Conservation (phyloP, 2,797 vertebrate genomes). For the Sebastes taczanowskii region DNA sequence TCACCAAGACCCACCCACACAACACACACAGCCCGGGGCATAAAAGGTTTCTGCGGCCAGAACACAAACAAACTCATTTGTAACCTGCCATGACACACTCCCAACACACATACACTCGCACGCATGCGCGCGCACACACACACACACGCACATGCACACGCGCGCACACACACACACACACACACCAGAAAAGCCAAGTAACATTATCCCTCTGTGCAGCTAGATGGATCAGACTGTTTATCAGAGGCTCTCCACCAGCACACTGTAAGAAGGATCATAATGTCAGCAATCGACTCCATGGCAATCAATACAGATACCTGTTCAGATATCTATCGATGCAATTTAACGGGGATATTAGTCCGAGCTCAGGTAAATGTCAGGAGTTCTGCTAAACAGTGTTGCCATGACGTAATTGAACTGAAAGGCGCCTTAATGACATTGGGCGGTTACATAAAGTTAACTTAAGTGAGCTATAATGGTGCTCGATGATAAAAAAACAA, state of each 20-base stretch:
- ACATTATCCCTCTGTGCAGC: constrained; percentile 67
- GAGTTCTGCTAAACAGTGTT: constrained; percentile 49
- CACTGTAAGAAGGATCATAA: constrained; percentile 70
- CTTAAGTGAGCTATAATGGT: constrained; percentile 30
- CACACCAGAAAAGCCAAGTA: constrained; percentile 59
- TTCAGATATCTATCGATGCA: constrained; percentile 69
- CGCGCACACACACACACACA: not conserved
- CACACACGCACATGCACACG: constrained; percentile 1
- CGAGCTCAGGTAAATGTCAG: constrained; percentile 72
- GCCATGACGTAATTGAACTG: constrained; percentile 45
- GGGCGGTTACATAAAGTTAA: constrained; percentile 26
- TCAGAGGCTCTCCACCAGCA: constrained; percentile 64
- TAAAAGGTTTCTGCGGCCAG: constrained; percentile 77
- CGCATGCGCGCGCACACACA: constrained; percentile 38
- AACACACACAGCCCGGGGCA: constrained; percentile 79
- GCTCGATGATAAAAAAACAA: not conserved
- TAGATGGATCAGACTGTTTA: constrained; percentile 72
- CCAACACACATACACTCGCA: constrained; percentile 48
- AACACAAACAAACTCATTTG: constrained; percentile 83
- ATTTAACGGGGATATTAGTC: constrained; percentile 68
- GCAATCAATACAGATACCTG: constrained; percentile 69
- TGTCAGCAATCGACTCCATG: constrained; percentile 64
- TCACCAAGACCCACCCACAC: constrained; percentile 78
- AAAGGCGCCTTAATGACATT: constrained; percentile 26
- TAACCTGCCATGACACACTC: constrained; percentile 76